Percentiles rank a stretch among this genome's conserved stretches.
These are phyloP conservation scores for Drosophila buzzatii DNA, from an alignment of 2,888 invertebrate species.

Conservation along the genomic window DNA sequence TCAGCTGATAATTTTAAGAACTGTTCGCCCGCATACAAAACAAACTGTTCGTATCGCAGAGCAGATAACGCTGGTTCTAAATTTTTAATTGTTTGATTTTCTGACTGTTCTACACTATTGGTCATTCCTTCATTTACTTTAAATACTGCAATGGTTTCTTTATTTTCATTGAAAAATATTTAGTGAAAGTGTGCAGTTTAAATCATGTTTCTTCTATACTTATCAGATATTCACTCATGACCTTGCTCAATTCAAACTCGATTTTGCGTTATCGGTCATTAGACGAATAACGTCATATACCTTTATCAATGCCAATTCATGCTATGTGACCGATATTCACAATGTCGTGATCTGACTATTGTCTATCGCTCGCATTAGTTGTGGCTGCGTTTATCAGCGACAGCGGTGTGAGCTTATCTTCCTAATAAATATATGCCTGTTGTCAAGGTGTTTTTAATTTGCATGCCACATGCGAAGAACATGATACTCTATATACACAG, in stretches of 20 bases:
- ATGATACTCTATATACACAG: no score
- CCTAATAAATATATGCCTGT: constrained; percentile 78
- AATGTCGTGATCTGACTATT: constrained; percentile 10
- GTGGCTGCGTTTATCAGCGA: not conserved
- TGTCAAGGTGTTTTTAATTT: constrained; percentile 58
- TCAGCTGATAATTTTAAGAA: not conserved
- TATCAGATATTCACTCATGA: constrained; percentile 2
- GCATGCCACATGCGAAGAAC: no score
- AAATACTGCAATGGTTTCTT: no score
- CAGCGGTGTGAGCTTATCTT: constrained; percentile 17
- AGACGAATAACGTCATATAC: not conserved
- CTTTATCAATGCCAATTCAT: constrained; percentile 28
- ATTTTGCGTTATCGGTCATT: constrained; percentile 16
- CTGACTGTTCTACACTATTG: not conserved
- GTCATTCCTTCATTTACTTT: no score
- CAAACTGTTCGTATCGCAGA: not conserved
- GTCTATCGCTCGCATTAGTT: constrained; percentile 12
- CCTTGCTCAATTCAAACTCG: constrained; percentile 19
- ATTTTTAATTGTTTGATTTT: no score
- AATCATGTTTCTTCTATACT: no score
- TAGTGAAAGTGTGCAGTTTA: no score
- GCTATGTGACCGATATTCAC: not conserved
- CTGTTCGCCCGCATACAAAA: not conserved
- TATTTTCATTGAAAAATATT: no score
- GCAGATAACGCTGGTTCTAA: not conserved